Percentiles rank a stretch among this genome's conserved stretches.
Evolutionary conservation across 2,113 vertebrate genomes (phyloP).

Genomic region (Ardeotis arabs): DNA sequence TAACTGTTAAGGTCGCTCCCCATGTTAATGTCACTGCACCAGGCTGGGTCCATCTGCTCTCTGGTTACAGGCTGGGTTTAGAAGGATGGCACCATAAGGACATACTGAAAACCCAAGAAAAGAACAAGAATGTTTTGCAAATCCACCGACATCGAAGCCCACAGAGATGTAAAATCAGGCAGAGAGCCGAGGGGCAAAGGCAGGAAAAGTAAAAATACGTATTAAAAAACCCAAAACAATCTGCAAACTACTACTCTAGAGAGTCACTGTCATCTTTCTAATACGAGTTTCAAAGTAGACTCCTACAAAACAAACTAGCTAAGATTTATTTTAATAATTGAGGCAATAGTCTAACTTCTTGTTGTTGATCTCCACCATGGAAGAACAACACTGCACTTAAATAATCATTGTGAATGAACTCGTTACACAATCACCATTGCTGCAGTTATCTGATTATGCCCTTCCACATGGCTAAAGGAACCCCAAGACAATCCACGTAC

Average conservation of each 20-base stretch:
- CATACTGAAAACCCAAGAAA: background rate
- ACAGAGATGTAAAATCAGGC: background rate
- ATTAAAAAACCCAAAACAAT: fast-evolving
- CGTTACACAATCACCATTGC: background rate
- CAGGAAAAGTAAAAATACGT: background rate
- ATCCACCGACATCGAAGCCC: background rate
- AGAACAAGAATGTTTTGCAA: background rate
- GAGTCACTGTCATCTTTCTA: background rate
- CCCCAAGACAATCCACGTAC: background rate
- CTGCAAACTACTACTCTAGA: background rate
- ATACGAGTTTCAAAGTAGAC: background rate
- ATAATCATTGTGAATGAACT: background rate
- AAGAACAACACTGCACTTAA: background rate
- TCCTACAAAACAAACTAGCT: background rate
- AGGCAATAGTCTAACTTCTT: background rate
- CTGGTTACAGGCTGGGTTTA: background rate
- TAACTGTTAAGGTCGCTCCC: background rate
- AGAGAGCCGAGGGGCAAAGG: background rate
- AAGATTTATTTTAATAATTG: background rate
- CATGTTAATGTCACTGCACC: background rate
- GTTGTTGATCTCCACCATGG: background rate
- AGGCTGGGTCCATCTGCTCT: background rate
- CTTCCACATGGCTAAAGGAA: background rate
- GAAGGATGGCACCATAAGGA: background rate
- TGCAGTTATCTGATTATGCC: background rate